Base-by-base conservation (phyloP, 2,888 invertebrate species). In the Drosophila limbata region DNA sequence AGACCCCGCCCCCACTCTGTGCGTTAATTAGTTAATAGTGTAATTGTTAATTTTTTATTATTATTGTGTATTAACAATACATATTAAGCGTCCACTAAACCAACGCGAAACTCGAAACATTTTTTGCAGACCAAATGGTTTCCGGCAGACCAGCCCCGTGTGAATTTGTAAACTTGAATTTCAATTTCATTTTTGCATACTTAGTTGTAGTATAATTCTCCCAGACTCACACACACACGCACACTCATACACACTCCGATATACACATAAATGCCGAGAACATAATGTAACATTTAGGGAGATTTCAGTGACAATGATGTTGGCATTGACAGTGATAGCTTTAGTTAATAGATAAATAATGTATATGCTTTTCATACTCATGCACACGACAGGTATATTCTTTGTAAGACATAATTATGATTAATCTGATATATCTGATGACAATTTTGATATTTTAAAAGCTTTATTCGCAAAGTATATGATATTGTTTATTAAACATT, bases 1-100 rank as follows among this genome's bases (percentile, higher is more conserved):
- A 37, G 35, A 37, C 47, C 35, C 35, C 21, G 35, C 55, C 25
- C 45, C 45, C 21, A 64, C 40, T 57, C 50, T 80, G 73, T 79
- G 86, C 88, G 83, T 89, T 85, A 86, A 83, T 80, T 88, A 88
- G 88, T 89, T 78, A 50, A 64, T 85, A 85, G 73, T 73, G 61
- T 82, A 88, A 89, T 88, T 88, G 90, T 85, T 85, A 88, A 88
- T 83, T 86, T 74, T 77, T 72, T 48, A 64, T 53, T 47, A 66
- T 52, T 47, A 48, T 17, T 47, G 31, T 35, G 15, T 56, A 37
- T 44, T 40, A 48, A 33, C 6, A 44, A 25, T 56, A 63, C 50
- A 68, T 61, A 60, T 15, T 55, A 47, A 62, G 61, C 68, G 65
- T 60, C 59, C 57, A 56, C 61, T 53, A 51, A 68, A 37, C 37